These are phyloP conservation scores for Coremacera marginata DNA, from an alignment of 2,888 invertebrate species.

Conservation along the genomic window DNA sequence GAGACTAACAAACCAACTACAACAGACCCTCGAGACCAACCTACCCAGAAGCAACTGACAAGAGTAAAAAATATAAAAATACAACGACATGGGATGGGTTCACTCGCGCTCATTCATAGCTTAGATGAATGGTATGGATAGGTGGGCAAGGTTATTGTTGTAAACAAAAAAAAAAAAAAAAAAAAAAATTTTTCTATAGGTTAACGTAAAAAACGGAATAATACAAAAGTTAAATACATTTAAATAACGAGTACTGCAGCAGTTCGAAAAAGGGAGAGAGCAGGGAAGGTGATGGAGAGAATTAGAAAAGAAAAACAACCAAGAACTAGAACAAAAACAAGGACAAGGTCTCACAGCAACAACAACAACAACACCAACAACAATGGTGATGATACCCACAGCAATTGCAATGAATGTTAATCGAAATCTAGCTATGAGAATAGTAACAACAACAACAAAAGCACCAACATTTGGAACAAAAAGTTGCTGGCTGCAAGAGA, in stretches of 20 bases:
- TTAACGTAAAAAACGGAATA: background rate
- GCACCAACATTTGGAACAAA: background rate
- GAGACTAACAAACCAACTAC: too few species aligned
- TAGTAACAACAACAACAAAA: constrained; percentile 14
- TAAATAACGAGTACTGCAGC: background rate
- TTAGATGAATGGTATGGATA: too few species aligned
- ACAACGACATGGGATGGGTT: too few species aligned
- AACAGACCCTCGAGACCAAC: too few species aligned
- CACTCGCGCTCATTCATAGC: too few species aligned
- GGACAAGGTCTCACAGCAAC: constrained; percentile 1
- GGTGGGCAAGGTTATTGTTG: too few species aligned
- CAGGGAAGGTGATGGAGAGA: background rate
- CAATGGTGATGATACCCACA: background rate
- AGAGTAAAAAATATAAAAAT: too few species aligned
- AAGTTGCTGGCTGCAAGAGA: background rate
- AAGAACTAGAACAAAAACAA: background rate
- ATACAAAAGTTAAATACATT: background rate
- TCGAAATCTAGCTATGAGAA: constrained; percentile 23
- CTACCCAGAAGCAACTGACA: too few species aligned
- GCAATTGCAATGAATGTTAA: constrained; percentile 18
- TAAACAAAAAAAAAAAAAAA: background rate
- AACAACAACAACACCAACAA: background rate
- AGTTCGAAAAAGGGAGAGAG: background rate
- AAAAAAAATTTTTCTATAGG: background rate
- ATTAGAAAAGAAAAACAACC: background rate